Base-by-base conservation (phyloP, 2,113 vertebrate species). In the Barnardius zonarius region DNA sequence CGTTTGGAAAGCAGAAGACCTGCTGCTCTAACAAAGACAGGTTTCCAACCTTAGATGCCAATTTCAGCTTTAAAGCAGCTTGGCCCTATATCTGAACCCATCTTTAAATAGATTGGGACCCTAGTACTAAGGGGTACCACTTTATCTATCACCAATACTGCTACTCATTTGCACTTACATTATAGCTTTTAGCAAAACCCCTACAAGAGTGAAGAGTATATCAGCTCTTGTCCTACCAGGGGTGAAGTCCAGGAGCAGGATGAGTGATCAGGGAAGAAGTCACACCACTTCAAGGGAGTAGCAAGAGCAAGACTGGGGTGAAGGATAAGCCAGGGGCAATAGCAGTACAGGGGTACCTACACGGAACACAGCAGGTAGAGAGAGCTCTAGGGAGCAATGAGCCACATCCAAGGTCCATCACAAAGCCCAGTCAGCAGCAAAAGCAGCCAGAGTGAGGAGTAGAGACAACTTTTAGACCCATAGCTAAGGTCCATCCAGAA, bases 401-500 rank as follows among this genome's bases (percentile, higher is more conserved):
- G 3, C 14, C 13, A 11, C 1, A 2, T 24, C 17, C 52, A 64
- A 19, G 9, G 9, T 22, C 51, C 51, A 41, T 10, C n/a, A 74
- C 22, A 8, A 13, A 49, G 4, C 13, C 7, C 16, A 62, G 3
- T 3, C 25, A 54, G 44, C 10, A 61, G 9, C 18, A 61, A 72
- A 81, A 72, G 5, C 25, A 66, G 8, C 9, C n/a, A 72, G 7
- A 49, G 64, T 11, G 9, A 72, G 4, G 2, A 31, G 8, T 7
- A 2, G 17, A 25, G 8, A 24, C 4, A 6, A 23, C 6, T 37
- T 69, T 33, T 6, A 5, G 5, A 6, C 44, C 31, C 13, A 25
- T 2, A 0, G 5, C 17, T 4, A 54, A 43, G 2, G 3, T 1
- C 30, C 18, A 4, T 4, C 11, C 27, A 73, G 13, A 57, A 46